These are phyloP conservation scores for Xenus cinereus DNA, from an alignment of 2,113 vertebrate species.

Conservation along the genomic window DNA sequence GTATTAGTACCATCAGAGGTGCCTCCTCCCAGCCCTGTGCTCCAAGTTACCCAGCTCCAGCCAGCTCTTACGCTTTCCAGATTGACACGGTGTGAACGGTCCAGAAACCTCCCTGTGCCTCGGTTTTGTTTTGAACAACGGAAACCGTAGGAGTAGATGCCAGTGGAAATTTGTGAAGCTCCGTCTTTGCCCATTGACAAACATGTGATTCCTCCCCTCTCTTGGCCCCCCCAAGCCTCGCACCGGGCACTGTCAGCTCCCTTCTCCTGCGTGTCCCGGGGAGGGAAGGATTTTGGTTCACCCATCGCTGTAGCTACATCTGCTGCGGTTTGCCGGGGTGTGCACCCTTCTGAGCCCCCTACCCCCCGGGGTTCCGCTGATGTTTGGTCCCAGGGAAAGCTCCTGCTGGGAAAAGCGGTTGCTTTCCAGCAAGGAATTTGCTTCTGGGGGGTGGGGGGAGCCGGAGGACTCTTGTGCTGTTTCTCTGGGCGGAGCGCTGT, in stretches of 20 bases:
- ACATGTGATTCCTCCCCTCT: background rate
- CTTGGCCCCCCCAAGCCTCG: background rate
- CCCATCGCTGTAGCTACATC: background rate
- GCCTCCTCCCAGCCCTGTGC: background rate
- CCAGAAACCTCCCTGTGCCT: background rate
- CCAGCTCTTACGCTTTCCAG: background rate
- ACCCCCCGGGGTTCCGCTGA: background rate
- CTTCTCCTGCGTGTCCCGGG: accelerated
- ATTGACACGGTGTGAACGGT: background rate
- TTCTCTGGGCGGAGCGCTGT: background rate
- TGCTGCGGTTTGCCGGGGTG: accelerated
- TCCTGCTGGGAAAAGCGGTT: background rate
- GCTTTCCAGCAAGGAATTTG: background rate
- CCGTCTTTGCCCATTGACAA: background rate
- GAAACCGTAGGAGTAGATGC: background rate
- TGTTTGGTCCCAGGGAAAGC: background rate
- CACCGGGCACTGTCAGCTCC: accelerated
- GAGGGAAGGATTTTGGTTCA: background rate
- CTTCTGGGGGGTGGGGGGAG: background rate
- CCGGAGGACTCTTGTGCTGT: accelerated
- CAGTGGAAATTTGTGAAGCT: background rate
- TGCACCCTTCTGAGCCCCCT: background rate
- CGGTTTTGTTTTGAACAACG: background rate
- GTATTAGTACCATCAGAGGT: background rate
- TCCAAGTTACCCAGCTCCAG: background rate